Percentiles rank a stretch among this genome's conserved stretches.
Evolutionary conservation across 2,113 vertebrate genomes (phyloP).

Genomic region (Xenopus borealis): DNA sequence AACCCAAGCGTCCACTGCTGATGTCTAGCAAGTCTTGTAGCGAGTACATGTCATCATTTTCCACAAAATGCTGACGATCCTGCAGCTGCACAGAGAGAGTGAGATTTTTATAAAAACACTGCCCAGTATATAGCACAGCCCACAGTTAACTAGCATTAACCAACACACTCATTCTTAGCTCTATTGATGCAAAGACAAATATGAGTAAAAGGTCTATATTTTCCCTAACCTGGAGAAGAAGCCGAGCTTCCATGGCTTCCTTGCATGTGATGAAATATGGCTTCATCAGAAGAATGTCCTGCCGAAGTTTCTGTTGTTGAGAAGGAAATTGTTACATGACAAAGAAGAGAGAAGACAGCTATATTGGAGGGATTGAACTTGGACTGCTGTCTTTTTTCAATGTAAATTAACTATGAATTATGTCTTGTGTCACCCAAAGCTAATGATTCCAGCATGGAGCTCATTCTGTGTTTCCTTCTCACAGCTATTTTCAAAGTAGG

Average conservation of each 20-base stretch:
- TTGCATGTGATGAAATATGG: slow-evolving; percentile 97
- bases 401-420: too few relatives aligned
- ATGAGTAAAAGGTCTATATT: too few relatives aligned
- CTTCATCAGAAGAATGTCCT: slow-evolving; percentile 97
- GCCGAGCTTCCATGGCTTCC: slow-evolving; percentile 91
- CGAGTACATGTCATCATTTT: slow-evolving; percentile 98
- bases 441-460: too few relatives aligned
- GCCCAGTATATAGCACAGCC: not conserved
- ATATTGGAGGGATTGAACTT: too few relatives aligned
- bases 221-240: slow-evolving; percentile 83
- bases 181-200: too few relatives aligned
- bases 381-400: too few relatives aligned
- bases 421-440: too few relatives aligned
- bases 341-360: not conserved
- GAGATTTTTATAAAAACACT: not conserved
- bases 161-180: too few relatives aligned
- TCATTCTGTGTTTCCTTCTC: too few relatives aligned
- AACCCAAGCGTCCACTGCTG: slow-evolving; percentile 82
- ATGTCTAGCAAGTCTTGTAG: slow-evolving; percentile 93
- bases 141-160: too few relatives aligned
- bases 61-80: slow-evolving; percentile 96
- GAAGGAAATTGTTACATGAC: too few relatives aligned
- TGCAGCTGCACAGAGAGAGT: slow-evolving; percentile 72
- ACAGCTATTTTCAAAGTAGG: too few relatives aligned
- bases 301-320: slow-evolving; percentile 85